phyloP scores from a whole-genome alignment of 2,797 vertebrate species.

The Tragopan temminckii region DNA sequence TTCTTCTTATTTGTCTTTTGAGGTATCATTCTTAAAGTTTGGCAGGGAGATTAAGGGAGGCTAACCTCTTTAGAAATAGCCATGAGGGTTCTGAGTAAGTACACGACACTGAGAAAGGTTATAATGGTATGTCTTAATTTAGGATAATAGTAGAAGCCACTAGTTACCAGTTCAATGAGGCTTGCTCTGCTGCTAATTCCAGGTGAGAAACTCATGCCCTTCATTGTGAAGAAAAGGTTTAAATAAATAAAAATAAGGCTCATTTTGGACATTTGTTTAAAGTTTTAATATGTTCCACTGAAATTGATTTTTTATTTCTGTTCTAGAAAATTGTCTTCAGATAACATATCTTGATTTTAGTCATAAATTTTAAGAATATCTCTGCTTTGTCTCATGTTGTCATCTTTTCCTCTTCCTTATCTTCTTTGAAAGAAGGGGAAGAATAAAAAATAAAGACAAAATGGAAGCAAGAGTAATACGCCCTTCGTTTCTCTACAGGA shows the following conservation, averaged over 20 bases:
- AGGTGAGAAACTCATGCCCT: background rate
- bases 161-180: background rate
- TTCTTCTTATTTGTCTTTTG: conserved; percentile 17
- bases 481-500: background rate
- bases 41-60: background rate
- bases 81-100: background rate
- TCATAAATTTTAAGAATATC: background rate
- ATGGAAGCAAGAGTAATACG: background rate
- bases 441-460: background rate
- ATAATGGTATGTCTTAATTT: background rate
- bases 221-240: background rate
- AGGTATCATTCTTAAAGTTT: background rate
- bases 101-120: background rate
- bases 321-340: background rate
- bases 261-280: background rate
- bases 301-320: background rate
- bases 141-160: background rate
- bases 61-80: background rate
- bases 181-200: background rate
- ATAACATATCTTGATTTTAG: background rate
- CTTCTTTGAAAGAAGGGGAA: background rate
- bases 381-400: background rate
- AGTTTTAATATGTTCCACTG: background rate
- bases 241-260: background rate
- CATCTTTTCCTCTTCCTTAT: background rate